Evolutionary conservation across 2,797 vertebrate species (phyloP).

Genomic region (Falco rusticolus): DNA sequence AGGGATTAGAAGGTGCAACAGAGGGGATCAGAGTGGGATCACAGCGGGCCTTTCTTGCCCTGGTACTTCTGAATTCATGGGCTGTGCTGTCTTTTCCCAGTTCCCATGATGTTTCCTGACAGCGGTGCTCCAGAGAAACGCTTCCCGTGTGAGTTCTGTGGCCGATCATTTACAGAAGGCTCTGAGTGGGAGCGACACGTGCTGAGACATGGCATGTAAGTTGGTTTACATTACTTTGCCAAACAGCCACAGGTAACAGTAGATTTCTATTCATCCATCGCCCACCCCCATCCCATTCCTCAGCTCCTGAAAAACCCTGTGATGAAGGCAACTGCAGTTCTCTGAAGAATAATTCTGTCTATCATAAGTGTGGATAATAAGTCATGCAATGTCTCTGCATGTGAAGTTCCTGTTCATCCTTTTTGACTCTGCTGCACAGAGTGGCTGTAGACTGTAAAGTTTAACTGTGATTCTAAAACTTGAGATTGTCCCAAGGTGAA

Average conservation of each 20-base stretch:
- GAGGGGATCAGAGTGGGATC: background rate
- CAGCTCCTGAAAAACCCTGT: background rate
- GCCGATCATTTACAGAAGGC: conserved; percentile 91
- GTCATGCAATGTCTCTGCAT: background rate
- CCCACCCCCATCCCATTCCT: background rate
- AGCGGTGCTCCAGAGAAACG: conserved; percentile 83
- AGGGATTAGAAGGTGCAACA: background rate
- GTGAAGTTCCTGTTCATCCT: background rate
- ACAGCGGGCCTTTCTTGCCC: background rate
- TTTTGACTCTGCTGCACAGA: background rate
- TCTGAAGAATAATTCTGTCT: background rate
- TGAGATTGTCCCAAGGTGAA: background rate
- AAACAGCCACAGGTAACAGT: background rate
- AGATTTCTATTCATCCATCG: background rate
- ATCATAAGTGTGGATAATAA: background rate
- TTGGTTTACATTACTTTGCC: conserved; percentile 17
- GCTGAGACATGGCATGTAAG: conserved; percentile 97
- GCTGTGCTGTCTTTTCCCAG: conserved; percentile 71
- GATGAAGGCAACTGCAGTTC: background rate
- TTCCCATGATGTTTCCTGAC: conserved; percentile 83
- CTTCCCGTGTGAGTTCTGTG: conserved; percentile 96
- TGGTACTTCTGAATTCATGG: background rate
- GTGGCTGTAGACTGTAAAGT: background rate
- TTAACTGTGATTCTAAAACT: background rate
- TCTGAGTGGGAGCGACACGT: conserved; percentile 96